A percentile compares a stretch with the other conserved stretches of the same genome.
phyloP scores from a whole-genome alignment of 2,888 invertebrate genomes.

The Macrophya alboannulata region DNA sequence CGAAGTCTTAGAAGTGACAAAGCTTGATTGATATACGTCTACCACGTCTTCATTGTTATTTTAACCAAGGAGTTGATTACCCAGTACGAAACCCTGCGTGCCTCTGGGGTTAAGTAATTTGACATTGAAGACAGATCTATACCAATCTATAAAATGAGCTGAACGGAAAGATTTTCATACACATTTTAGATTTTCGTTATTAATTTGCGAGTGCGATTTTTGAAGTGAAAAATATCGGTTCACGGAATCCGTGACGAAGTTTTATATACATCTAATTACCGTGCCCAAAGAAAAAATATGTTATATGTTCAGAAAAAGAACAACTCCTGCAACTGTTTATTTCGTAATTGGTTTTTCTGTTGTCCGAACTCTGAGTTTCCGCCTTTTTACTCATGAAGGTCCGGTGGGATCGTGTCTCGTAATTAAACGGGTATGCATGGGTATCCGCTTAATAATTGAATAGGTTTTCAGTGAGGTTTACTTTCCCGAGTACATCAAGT shows the following conservation, averaged over 20 bases:
- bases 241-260: background rate
- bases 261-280: background rate
- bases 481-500: background rate
- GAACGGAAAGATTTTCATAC: background rate
- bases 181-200: background rate
- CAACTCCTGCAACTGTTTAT: background rate
- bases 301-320: background rate
- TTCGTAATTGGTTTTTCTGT: background rate
- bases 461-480: constrained; percentile 4
- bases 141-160: background rate
- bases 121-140: background rate
- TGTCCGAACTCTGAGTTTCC: background rate
- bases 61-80: constrained; percentile 21
- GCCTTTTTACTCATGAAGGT: constrained; percentile 11
- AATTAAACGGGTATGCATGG: constrained; percentile 20
- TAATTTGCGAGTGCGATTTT: background rate
- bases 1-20: constrained; percentile 46
- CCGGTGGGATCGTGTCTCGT: constrained; percentile 30
- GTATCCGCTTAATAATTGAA: constrained; percentile 20
- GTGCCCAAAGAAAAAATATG: background rate
- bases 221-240: background rate
- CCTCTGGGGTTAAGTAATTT: background rate
- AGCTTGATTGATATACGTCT: constrained; percentile 44
- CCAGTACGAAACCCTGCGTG: background rate
- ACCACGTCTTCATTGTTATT: constrained; percentile 23